Evolutionary conservation across 2,888 invertebrate genomes (phyloP).

Genomic region (Andrena fulva): DNA sequence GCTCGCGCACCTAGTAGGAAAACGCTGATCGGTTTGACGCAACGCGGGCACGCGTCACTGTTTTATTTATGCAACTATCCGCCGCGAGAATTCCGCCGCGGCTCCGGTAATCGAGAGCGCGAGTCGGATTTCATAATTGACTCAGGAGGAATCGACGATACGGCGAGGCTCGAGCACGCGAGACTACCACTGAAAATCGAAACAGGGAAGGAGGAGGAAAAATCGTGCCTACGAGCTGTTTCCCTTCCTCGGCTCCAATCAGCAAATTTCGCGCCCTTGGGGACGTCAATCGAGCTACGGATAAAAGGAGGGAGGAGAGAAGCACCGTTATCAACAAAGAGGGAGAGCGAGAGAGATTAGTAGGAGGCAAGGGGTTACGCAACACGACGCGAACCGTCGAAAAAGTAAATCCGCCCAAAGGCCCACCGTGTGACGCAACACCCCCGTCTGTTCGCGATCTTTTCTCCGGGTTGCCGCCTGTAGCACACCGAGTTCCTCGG

Average conservation of each 20-base stretch:
- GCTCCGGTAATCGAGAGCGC: constrained; percentile 10
- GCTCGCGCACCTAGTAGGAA: constrained; percentile 3
- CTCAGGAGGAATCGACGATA: neutral
- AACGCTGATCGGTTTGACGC: constrained; percentile 35
- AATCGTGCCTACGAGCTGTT: no score
- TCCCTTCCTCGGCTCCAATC: neutral
- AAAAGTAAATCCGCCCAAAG: constrained; percentile 27
- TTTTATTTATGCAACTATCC: constrained; percentile 47
- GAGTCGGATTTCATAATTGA: constrained; percentile 30
- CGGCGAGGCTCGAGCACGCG: neutral
- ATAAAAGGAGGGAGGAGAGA: neutral
- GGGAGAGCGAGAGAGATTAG: constrained; percentile 18
- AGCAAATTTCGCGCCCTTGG: constrained; percentile 8
- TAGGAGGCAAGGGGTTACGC: constrained; percentile 36
- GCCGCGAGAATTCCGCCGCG: constrained; percentile 17
- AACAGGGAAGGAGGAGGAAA: no score
- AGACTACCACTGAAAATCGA: no score
- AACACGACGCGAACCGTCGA: constrained; percentile 34
- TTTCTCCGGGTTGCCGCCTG: constrained; percentile 1
- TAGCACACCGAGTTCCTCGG: constrained; percentile 42
- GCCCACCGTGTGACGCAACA: constrained; percentile 39
- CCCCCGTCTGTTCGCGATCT: constrained; percentile 14
- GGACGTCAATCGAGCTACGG: constrained; percentile 20
- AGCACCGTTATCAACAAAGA: constrained; percentile 16
- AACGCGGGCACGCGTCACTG: constrained; percentile 37